Evolutionary conservation across 2,113 vertebrate genomes (phyloP).

Genomic region (Anseranas semipalmata): DNA sequence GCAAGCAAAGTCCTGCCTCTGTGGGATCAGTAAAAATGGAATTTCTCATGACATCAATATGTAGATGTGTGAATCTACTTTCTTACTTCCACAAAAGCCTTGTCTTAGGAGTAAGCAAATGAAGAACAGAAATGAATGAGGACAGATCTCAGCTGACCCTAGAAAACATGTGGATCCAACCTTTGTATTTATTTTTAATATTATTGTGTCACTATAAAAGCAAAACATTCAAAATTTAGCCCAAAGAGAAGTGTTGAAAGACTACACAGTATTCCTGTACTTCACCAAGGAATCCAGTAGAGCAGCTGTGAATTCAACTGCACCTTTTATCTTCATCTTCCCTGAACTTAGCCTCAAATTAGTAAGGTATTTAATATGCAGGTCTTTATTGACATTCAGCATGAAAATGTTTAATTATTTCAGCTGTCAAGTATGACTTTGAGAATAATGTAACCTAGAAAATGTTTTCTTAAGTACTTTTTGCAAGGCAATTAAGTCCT

Average conservation of each 20-base stretch:
- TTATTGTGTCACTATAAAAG: neutral
- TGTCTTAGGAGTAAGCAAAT: neutral
- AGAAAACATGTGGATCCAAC: neutral
- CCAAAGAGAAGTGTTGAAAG: neutral
- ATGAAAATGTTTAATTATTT: conserved; percentile 51
- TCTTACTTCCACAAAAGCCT: neutral
- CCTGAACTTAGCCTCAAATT: conserved; percentile 34
- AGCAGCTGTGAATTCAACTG: neutral
- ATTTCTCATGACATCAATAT: neutral
- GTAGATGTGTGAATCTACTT: neutral
- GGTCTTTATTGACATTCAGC: conserved; percentile 31
- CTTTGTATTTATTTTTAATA: neutral
- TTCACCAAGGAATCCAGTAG: conserved; percentile 1
- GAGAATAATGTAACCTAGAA: conserved; percentile 32
- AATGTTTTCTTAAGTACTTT: neutral
- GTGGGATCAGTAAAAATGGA: neutral
- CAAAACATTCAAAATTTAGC: neutral
- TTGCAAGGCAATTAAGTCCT: neutral
- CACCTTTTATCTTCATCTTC: neutral
- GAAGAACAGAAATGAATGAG: neutral
- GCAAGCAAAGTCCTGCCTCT: neutral
- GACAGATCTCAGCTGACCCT: neutral
- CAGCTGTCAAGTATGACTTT: neutral
- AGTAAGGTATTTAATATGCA: conserved; percentile 29
- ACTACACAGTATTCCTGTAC: neutral